Base-by-base conservation (phyloP, 2,888 invertebrate genomes). In the Caenorhabditis imperialis region DNA sequence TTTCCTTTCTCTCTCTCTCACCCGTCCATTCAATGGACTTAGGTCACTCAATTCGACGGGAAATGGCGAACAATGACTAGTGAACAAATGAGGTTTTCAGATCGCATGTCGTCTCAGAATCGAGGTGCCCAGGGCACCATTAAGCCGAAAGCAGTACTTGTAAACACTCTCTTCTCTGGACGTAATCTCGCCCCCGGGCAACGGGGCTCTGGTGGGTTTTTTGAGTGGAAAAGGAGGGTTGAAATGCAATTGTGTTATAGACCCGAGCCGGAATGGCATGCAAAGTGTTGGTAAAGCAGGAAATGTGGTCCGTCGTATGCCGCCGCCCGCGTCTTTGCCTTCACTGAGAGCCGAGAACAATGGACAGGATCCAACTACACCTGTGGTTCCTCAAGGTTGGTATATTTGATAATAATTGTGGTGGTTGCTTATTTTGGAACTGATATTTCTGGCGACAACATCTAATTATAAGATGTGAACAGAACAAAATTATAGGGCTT, bases 251-350 rank as follows among this genome's bases (percentile, higher is more conserved):
- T 18, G 18, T 22, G 2, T 63, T 57, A 2, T 53, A 61, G 70
- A 61, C 60, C 62, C 72, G 37, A 77, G 96, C 90, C 96, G 97
- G 96, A 97, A 97, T 92, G 83, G 84, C 65, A 94, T 98, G 93
- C 98, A 98, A 93, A 94, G 93, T 92, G 93, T 99, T 93, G 98
- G 98, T 91, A 98, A 97, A 93, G 94, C 97, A 91, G 94, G 94
- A 90, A 94, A 94, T 91, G 94, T 95, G 57, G 87, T 89, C 90
- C 93, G 98, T 91, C 93, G 98, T 90, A 95, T 97, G 91, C 91
- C 91, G 77, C 91, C 91, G 83, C 97, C 98, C 90, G 96, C 95
- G 90, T 96, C 97, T 92, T 92, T 98, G 91, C 98, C 98, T 90
- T 98, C 97, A 92, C 91, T 98, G 91, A 98, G 96, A 92, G 95